Evolutionary conservation across 1,140 invertebrate species (phyloP), one percentile per base, ranked within the genome.

Genomic region (Whitmania pigra): DNA sequence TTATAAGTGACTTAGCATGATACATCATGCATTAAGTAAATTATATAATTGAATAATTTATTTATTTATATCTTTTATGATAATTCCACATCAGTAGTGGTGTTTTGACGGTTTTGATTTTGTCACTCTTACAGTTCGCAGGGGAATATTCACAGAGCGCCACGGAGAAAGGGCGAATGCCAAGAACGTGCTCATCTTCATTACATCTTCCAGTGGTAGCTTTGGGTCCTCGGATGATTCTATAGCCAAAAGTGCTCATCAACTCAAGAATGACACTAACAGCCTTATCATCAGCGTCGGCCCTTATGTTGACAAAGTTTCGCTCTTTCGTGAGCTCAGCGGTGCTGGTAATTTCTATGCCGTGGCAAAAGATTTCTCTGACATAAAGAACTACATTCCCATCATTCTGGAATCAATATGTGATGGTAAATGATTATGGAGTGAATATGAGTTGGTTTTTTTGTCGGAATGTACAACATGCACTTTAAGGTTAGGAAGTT

Each of bases 211-310:
- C 22, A 22, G 29, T 18, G 57, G 57, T 11, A 63, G 22, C 22
- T 63, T 63, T 18, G 57, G 57, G 6, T 31, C 22, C 11, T 31
- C 22, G 13, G 22, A 63, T 18, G 57, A 63, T 63, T 31, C 22
- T 20, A 63, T 63, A 22, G 22, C 29, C 22, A 31, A 63, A 63
- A 63, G 57, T 31, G 57, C 57, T 20, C 57, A 13, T 31, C 22
- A 31, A 31, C 29, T 25, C 57, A 63, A 63, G 57, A 17, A 67
- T 73, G 31, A 68, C 70, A 63, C 57, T 20, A 63, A 63, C 20
- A 63, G 57, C n/a, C 57, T 63, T 20, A n/a, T 63, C 57, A 63
- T 63, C 3, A 27, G 11, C 15, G 57, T 63, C 15, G 57, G 57
- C 29, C 57, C 57, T 11, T 31, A 63, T 20, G 57, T 63, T 31